Evolutionary conservation across 2,797 vertebrate species (phyloP).

Genomic region (Aeoliscus strigatus): DNA sequence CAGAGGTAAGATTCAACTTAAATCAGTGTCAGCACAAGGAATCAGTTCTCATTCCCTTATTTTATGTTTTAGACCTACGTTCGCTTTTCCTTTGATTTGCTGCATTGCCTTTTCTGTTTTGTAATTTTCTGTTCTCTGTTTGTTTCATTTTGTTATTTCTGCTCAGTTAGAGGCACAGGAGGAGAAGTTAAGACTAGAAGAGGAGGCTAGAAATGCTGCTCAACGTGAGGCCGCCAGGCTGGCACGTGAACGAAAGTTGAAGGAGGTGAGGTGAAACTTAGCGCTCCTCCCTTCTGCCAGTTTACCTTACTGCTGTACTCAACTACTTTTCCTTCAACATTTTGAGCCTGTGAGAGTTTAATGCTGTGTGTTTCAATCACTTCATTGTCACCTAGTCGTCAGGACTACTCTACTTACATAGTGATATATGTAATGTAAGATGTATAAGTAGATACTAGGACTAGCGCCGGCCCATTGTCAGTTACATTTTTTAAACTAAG

Average conservation of each 20-base stretch:
- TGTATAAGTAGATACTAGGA: too few relatives aligned
- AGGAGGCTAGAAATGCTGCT: slow-evolving; percentile 93
- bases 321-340: slow-evolving; percentile 40
- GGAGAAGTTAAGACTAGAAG: slow-evolving; percentile 99
- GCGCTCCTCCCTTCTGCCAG: slow-evolving; percentile 60
- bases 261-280: slow-evolving; percentile 93
- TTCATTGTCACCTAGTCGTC: too few relatives aligned
- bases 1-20: slow-evolving; percentile 76
- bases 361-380: too few relatives aligned
- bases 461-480: too few relatives aligned
- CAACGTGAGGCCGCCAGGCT: slow-evolving; percentile 94
- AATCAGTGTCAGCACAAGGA: background rate
- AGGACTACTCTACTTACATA: background rate
- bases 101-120: slow-evolving; percentile 55
- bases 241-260: slow-evolving; percentile 89
- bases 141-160: slow-evolving; percentile 86
- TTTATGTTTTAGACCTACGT: slow-evolving; percentile 52
- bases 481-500: too few relatives aligned
- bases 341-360: slow-evolving; percentile 17
- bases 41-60: slow-evolving; percentile 22
- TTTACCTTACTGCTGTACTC: slow-evolving; percentile 34
- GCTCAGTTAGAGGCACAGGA: slow-evolving; percentile 98
- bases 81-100: slow-evolving; percentile 65
- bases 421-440: too few relatives aligned
- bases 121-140: slow-evolving; percentile 59